A percentile compares a stretch with the other conserved stretches of the same genome.
Evolutionary conservation across 2,797 vertebrate species (phyloP).

Genomic region (Ptychadena robeensis): DNA sequence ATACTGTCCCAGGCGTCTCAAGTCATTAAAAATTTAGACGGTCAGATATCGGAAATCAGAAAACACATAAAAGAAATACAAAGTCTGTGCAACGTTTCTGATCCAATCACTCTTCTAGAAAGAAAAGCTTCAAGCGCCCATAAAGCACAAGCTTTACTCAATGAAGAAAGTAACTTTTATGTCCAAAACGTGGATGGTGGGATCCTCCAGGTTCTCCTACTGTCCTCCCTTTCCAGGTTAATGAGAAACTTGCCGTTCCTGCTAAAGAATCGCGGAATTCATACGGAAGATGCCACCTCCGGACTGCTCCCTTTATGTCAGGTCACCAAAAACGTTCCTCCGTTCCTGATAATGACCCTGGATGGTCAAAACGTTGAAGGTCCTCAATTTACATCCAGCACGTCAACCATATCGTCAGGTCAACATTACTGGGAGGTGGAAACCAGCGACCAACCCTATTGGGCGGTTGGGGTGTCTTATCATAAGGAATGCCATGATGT

Average conservation of each 20-base stretch:
- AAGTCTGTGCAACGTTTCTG: not conserved
- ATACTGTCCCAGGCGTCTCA: not conserved
- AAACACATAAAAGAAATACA: not conserved
- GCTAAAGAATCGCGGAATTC: not conserved
- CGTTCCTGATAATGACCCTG: not conserved
- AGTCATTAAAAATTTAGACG: not conserved
- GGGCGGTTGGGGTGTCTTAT: conserved; percentile 16
- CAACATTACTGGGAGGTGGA: conserved; percentile 23
- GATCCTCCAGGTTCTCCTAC: not conserved
- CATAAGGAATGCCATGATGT: not conserved
- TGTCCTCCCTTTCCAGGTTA: not conserved
- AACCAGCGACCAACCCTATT: not conserved
- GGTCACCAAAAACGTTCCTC: not conserved
- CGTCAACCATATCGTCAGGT: conserved; percentile 2
- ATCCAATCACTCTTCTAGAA: not conserved
- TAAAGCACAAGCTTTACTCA: not conserved
- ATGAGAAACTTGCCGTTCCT: not conserved
- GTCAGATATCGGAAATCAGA: not conserved
- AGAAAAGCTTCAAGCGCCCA: too few relatives aligned
- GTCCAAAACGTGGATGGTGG: not conserved
- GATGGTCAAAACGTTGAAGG: not conserved
- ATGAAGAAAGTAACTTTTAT: not conserved
- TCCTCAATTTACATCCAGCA: not conserved
- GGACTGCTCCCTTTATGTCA: not conserved
- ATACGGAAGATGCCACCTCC: not conserved